Base-by-base conservation (phyloP, 2,888 invertebrate species). In the Xestia xanthographa region DNA sequence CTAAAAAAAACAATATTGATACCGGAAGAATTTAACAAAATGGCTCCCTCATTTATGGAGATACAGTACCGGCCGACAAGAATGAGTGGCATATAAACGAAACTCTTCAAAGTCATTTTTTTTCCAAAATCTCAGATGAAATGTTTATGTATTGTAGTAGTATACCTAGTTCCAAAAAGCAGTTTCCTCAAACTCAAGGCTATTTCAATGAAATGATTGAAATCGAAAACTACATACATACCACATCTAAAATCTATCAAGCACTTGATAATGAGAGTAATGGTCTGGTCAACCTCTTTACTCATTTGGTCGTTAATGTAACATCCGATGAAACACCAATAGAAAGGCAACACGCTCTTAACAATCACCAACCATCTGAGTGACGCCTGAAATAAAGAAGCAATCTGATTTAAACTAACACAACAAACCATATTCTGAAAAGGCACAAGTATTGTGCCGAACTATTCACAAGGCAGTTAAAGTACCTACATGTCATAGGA, bases 171-270 rank as follows among this genome's bases (percentile, higher is more conserved):
- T 20, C 34, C 38, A 9, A 48, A 48, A 26, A 38, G 14, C 1
- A 9, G 11, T 4, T 29, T 29, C 2, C 17, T 17, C 4, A n/a
- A 43, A 43, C 11, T 14, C 29, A 29, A 69, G 4, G 11, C n/a
- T n/a, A n/a, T n/a, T n/a, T n/a, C n/a, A n/a, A n/a, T n/a, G n/a
- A n/a, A n/a, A n/a, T n/a, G n/a, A n/a, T n/a, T n/a, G n/a, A n/a
- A n/a, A n/a, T n/a, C n/a, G n/a, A n/a, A n/a, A n/a, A n/a, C n/a
- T n/a, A n/a, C n/a, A 58, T 63, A 79, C 92, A 87, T 87, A 95
- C 95, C 94, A 83, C 92, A 92, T 82, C 90, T 88, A 75, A 93
- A 93, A 74, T 94, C 92, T 53, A 94, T 95, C 66, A 94, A 81
- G 79, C 90, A 89, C 84, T 95, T 95, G 26, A 94, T 91, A 14